These are phyloP conservation scores for Sinosuthora webbiana DNA, from an alignment of 2,113 vertebrate genomes.

Conservation along the genomic window DNA sequence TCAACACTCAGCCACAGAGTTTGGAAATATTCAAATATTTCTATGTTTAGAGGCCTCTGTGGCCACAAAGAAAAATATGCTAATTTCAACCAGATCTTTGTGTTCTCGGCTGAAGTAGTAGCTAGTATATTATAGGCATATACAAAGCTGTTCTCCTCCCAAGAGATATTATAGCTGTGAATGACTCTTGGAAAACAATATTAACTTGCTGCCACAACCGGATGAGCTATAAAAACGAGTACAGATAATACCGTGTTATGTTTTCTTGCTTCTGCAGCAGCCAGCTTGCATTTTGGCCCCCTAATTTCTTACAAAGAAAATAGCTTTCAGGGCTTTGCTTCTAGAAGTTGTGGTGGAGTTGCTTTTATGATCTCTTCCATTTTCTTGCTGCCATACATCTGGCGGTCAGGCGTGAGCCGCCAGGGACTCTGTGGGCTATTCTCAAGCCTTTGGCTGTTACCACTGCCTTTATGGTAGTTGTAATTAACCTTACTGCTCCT, in stretches of 20 bases:
- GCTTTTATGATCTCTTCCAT: not conserved
- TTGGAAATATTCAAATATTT: constrained; percentile 15
- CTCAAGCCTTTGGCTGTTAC: not conserved
- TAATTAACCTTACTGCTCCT: not conserved
- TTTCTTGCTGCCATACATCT: not conserved
- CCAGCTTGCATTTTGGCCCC: not conserved
- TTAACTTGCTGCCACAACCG: not conserved
- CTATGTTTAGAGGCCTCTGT: constrained; percentile 25
- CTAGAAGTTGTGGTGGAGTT: not conserved
- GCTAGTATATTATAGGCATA: not conserved
- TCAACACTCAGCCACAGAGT: not conserved
- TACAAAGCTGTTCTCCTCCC: not conserved
- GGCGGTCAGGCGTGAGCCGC: not conserved
- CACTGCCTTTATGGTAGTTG: not conserved
- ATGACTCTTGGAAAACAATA: constrained; percentile 24
- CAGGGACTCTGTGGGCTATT: not conserved
- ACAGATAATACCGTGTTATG: not conserved
- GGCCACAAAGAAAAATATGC: constrained; percentile 33
- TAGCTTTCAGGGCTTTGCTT: not conserved
- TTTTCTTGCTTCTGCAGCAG: constrained; percentile 25
- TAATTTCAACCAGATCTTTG: constrained; percentile 57
- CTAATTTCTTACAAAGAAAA: not conserved
- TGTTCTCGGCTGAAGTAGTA: constrained; percentile 13
- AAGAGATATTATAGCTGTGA: constrained; percentile 13
- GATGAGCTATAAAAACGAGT: constrained; percentile 15